Evolutionary conservation across 2,888 invertebrate species (phyloP).

Genomic region (Colostygia pectinataria): DNA sequence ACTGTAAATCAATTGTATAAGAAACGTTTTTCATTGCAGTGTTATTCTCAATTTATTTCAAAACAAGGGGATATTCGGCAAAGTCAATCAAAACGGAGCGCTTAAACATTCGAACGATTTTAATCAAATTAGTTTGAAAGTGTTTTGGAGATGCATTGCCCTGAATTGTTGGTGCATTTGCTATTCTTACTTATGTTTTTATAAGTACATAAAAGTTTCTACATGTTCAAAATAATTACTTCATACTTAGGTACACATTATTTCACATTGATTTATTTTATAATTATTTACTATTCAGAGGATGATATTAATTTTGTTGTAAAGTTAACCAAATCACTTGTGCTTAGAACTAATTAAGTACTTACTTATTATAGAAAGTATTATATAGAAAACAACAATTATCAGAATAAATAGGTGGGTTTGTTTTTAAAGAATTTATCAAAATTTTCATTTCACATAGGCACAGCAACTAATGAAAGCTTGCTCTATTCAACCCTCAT

Average conservation of each 20-base stretch:
- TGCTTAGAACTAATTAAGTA: too few relatives aligned
- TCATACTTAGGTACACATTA: too few relatives aligned
- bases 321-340: too few relatives aligned
- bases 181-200: too few relatives aligned
- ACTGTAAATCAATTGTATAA: slow-evolving; percentile 38
- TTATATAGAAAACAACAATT: too few relatives aligned
- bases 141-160: slow-evolving; percentile 17
- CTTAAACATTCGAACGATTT: slow-evolving; percentile 42
- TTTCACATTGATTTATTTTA: too few relatives aligned
- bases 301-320: too few relatives aligned
- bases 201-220: too few relatives aligned
- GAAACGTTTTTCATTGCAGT: slow-evolving; percentile 32
- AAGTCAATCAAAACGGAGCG: slow-evolving; percentile 52
- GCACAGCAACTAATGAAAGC: not conserved
- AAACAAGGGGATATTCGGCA: slow-evolving; percentile 56
- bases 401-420: too few relatives aligned
- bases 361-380: too few relatives aligned
- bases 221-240: not conserved
- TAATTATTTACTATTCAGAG: too few relatives aligned
- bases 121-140: slow-evolving; percentile 38
- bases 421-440: too few relatives aligned
- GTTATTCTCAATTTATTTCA: slow-evolving; percentile 40
- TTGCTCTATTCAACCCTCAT: slow-evolving; percentile 15
- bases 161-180: not conserved
- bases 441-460: not conserved